phyloP scores from a whole-genome alignment of 2,797 vertebrate species.

The Potorous gilbertii region DNA sequence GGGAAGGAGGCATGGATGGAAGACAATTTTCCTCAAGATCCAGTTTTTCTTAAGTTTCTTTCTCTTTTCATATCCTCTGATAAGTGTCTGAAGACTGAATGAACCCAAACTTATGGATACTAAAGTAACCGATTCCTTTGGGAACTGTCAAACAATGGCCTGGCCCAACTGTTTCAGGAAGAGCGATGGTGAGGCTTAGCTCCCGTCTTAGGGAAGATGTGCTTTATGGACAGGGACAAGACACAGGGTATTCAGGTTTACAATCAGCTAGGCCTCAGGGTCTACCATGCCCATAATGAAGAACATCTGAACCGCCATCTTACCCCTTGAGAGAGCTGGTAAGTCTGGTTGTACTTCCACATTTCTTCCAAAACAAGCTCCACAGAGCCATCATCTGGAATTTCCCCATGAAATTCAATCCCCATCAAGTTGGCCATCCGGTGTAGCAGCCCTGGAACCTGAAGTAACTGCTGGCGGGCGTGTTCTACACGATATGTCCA shows the following conservation, averaged over 20 bases:
- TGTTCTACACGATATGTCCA: constrained; percentile 92
- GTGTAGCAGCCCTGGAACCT: constrained; percentile 90
- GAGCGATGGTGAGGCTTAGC: background rate
- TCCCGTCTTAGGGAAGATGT: no score
- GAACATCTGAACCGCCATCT: constrained; percentile 33
- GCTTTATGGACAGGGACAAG: background rate
- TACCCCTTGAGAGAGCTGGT: constrained; percentile 93
- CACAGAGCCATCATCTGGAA: constrained; percentile 85
- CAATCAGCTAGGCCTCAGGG: background rate
- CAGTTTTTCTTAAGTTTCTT: background rate
- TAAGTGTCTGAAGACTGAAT: background rate
- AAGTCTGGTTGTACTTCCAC: constrained; percentile 98
- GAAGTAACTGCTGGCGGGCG: constrained; percentile 90
- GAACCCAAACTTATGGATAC: background rate
- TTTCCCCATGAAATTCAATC: constrained; percentile 91
- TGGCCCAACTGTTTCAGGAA: background rate
- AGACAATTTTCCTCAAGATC: background rate
- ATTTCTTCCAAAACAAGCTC: constrained; percentile 90
- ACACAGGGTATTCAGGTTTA: background rate
- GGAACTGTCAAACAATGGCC: background rate
- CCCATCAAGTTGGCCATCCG: constrained; percentile 94
- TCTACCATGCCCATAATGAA: background rate
- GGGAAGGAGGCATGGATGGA: background rate
- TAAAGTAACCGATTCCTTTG: background rate
- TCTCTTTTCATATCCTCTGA: background rate